phyloP scores from a whole-genome alignment of 2,888 invertebrate species.

The Xestobium rufovillosum region DNA sequence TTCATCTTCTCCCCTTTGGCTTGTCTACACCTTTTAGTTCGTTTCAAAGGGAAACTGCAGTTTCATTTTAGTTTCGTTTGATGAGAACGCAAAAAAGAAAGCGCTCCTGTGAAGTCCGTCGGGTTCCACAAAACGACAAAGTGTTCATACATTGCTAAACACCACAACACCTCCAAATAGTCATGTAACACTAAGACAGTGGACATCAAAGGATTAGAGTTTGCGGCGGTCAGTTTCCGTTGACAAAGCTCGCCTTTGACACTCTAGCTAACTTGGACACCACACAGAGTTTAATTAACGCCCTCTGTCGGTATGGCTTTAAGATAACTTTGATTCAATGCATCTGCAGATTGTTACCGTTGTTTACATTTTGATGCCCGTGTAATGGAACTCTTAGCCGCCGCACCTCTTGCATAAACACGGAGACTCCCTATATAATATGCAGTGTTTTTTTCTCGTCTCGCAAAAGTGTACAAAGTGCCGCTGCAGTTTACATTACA shows the following conservation, averaged over 20 bases:
- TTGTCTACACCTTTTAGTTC: no score
- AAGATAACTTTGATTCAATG: constrained; percentile 37
- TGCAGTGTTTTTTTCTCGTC: no score
- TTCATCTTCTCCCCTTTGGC: no score
- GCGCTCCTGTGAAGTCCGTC: no score
- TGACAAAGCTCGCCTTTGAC: constrained; percentile 43
- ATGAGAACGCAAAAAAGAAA: no score
- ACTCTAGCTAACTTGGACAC: constrained; percentile 40
- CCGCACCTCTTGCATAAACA: no score
- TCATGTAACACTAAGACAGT: constrained; percentile 42
- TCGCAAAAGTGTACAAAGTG: no score
- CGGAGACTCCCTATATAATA: no score
- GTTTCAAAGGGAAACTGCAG: no score
- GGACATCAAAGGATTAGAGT: constrained; percentile 40
- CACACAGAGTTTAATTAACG: constrained; percentile 40
- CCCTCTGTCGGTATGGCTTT: constrained; percentile 38
- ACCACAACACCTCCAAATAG: constrained; percentile 44
- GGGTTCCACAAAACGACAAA: no score
- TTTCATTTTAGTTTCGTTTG: no score
- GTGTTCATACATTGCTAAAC: constrained; percentile 41
- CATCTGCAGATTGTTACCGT: constrained; percentile 25
- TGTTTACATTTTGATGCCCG: constrained; percentile 21
- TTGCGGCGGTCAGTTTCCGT: constrained; percentile 39
- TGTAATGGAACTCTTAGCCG: neutral
- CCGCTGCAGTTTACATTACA: no score